A percentile compares a stretch with the other conserved stretches of the same genome.
phyloP scores from a whole-genome alignment of 2,888 invertebrate species.

The Temnothorax unifasciatus region DNA sequence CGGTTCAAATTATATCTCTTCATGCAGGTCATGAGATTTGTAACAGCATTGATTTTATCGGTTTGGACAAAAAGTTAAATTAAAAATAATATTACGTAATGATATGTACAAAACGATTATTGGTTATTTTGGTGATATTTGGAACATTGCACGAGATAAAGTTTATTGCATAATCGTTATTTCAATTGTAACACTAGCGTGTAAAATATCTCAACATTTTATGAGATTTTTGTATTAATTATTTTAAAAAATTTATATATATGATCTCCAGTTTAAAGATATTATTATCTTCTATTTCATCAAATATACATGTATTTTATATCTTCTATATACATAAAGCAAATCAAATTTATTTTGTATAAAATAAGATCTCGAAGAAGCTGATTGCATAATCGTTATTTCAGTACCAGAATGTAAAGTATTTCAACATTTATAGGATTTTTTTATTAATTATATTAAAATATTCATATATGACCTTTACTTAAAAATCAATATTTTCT shows the following conservation, averaged over 20 bases:
- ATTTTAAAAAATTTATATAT: neutral
- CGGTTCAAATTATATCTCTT: conserved; percentile 58
- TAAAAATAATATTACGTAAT: conserved; percentile 4
- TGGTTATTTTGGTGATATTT: neutral
- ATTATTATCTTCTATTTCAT: neutral
- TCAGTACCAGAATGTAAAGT: too few relatives aligned
- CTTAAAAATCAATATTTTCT: too few relatives aligned
- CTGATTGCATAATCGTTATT: too few relatives aligned
- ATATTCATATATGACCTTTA: too few relatives aligned
- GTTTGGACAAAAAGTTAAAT: neutral
- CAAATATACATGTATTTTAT: neutral
- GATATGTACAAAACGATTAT: neutral
- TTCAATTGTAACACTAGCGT: neutral
- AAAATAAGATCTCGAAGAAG: too few relatives aligned
- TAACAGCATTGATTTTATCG: conserved; percentile 28
- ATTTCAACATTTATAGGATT: too few relatives aligned
- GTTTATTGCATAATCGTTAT: neutral
- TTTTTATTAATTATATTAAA: too few relatives aligned
- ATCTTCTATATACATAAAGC: neutral
- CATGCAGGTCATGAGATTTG: conserved; percentile 68
- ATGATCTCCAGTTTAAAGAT: neutral
- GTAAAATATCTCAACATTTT: neutral
- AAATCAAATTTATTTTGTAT: too few relatives aligned
- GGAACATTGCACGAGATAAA: neutral
- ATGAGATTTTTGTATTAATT: neutral